A percentile compares a stretch with the other conserved stretches of the same genome.
phyloP scores from a whole-genome alignment of 1,140 invertebrate genomes.

The Chironomus tepperi region DNA sequence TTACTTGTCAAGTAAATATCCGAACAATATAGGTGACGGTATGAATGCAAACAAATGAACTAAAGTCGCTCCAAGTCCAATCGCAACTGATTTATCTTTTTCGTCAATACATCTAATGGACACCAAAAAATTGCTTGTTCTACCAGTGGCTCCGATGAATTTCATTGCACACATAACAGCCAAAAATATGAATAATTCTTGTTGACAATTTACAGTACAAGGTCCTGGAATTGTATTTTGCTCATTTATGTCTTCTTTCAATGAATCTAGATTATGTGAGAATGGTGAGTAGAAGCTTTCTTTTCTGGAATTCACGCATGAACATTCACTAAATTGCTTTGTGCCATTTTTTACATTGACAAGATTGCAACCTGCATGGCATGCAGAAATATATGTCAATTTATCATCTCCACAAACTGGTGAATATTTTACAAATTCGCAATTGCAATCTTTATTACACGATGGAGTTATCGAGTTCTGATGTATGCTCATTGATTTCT shows the following conservation, averaged over 20 bases:
- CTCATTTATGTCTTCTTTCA: slow-evolving; percentile 25
- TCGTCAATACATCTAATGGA: slow-evolving; percentile 55
- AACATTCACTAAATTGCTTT: slow-evolving; percentile 47
- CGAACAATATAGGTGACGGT: slow-evolving; percentile 56
- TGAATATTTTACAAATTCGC: slow-evolving; percentile 51
- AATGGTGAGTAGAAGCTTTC: background rate
- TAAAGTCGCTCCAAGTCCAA: slow-evolving; percentile 50
- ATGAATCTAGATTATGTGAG: background rate
- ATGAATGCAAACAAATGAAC: slow-evolving; percentile 54
- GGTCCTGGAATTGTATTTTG: slow-evolving; percentile 44
- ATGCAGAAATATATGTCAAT: slow-evolving; percentile 52
- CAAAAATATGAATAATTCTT: slow-evolving; percentile 50
- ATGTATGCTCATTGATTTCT: background rate
- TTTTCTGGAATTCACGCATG: slow-evolving; percentile 40
- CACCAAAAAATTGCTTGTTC: slow-evolving; percentile 52
- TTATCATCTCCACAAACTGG: slow-evolving; percentile 49
- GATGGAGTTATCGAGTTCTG: slow-evolving; percentile 35
- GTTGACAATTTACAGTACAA: slow-evolving; percentile 49
- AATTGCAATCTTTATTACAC: slow-evolving; percentile 49
- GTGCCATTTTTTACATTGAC: slow-evolving; percentile 29
- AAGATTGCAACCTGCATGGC: slow-evolving; percentile 50
- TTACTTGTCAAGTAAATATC: slow-evolving; percentile 50
- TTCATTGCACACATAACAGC: slow-evolving; percentile 50
- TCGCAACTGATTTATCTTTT: slow-evolving; percentile 53
- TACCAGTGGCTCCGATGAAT: slow-evolving; percentile 50